A percentile compares a stretch with the other conserved stretches of the same genome.
These are phyloP conservation scores for Formica selysi DNA, from an alignment of 1,140 invertebrate genomes.

Conservation along the genomic window DNA sequence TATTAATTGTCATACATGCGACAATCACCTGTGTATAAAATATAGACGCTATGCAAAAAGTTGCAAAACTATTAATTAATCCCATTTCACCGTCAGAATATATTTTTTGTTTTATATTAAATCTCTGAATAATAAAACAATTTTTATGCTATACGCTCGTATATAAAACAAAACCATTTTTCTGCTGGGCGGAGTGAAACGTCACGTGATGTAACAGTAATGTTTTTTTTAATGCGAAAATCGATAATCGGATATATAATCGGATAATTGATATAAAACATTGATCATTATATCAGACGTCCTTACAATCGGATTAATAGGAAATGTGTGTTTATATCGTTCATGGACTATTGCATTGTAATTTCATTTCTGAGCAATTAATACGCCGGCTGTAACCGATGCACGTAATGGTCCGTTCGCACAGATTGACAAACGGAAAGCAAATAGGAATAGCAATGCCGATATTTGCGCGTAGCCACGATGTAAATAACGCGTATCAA, in stretches of 20 bases:
- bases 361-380: conserved; percentile 62
- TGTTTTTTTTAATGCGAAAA: neutral
- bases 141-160: too few species aligned
- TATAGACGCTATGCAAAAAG: conserved; percentile 13
- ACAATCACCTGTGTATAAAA: conserved; percentile 21
- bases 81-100: neutral
- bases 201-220: neutral
- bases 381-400: conserved; percentile 43
- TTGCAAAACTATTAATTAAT: conserved; percentile 32
- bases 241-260: conserved; percentile 27
- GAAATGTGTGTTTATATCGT: conserved; percentile 42
- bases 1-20: conserved; percentile 37
- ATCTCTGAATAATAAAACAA: neutral
- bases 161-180: neutral
- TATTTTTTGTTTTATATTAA: neutral
- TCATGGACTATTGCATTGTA: conserved; percentile 49
- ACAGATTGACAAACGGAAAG: conserved; percentile 63
- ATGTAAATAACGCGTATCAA: conserved; percentile 59
- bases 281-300: conserved; percentile 3
- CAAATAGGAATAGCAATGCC: conserved; percentile 57
- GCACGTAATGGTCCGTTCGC: conserved; percentile 59
- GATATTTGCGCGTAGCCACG: conserved; percentile 56
- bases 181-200: neutral
- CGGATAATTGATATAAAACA: conserved; percentile 28
- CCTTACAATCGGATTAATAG: conserved; percentile 48